Evolutionary conservation across 2,113 vertebrate genomes (phyloP).

Genomic region (Sphaerodactylus townsendi): DNA sequence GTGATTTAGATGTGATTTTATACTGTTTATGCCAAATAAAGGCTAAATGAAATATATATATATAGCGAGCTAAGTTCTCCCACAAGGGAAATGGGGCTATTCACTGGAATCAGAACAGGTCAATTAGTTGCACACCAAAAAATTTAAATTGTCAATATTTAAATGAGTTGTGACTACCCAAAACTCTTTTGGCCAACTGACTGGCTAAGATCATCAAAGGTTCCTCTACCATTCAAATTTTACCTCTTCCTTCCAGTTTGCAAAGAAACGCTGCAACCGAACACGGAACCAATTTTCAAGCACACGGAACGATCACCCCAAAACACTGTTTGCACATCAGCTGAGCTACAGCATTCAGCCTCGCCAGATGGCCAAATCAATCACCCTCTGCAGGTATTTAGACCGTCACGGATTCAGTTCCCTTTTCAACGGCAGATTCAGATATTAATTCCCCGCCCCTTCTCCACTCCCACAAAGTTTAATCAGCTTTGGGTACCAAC

Average conservation of each 20-base stretch:
- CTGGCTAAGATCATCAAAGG: no score
- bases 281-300: not conserved
- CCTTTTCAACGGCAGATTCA: not conserved
- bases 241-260: not conserved
- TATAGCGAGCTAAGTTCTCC: not conserved
- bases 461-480: not conserved
- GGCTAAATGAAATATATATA: no score
- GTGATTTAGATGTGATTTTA: no score
- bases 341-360: not conserved
- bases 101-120: not conserved
- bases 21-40: no score
- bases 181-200: not conserved
- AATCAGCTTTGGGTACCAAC: not conserved
- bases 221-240: not conserved
- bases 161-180: not conserved
- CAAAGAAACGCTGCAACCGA: not conserved
- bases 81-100: not conserved
- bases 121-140: not conserved
- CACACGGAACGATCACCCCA: not conserved
- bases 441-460: slow-evolving; percentile 24
- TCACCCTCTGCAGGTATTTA: not conserved
- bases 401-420: not conserved
- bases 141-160: not conserved
- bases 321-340: not conserved
- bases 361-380: not conserved